Conservation (phyloP, 2,797 vertebrate species). For the Alfaro cultratus region DNA sequence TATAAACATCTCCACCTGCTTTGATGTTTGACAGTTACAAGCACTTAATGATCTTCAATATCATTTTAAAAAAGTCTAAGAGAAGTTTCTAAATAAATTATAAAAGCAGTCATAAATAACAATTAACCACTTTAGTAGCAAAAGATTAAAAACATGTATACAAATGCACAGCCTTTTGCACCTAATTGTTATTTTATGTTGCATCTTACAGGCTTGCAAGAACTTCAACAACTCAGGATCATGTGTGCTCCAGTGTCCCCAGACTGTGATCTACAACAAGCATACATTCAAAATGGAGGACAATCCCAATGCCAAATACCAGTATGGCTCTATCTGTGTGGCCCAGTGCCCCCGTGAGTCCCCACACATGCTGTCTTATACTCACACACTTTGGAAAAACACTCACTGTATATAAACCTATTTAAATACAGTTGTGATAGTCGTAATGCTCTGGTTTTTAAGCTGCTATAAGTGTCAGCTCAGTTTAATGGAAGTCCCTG, state of each 20-base stretch:
- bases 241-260: constrained; percentile 90
- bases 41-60: background rate
- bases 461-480: background rate
- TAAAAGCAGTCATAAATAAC: background rate
- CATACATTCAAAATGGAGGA: constrained; percentile 91
- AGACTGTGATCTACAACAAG: constrained; percentile 92
- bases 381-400: background rate
- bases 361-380: background rate
- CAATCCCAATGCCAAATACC: constrained; percentile 94
- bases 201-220: constrained; percentile 85
- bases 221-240: constrained; percentile 94
- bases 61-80: background rate
- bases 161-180: background rate
- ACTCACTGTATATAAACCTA: no score
- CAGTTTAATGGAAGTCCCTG: background rate
- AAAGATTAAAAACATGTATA: no score
- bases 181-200: background rate
- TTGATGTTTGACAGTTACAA: background rate
- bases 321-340: constrained; percentile 94
- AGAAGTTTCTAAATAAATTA: background rate
- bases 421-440: background rate
- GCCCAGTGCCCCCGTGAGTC: constrained; percentile 91
- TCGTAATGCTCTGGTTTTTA: constrained; percentile 3
- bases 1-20: background rate
- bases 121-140: background rate